Percentiles rank a stretch among this genome's conserved stretches.
These are phyloP conservation scores for Paradisaea rubra DNA, from an alignment of 2,113 vertebrate species.

Conservation along the genomic window DNA sequence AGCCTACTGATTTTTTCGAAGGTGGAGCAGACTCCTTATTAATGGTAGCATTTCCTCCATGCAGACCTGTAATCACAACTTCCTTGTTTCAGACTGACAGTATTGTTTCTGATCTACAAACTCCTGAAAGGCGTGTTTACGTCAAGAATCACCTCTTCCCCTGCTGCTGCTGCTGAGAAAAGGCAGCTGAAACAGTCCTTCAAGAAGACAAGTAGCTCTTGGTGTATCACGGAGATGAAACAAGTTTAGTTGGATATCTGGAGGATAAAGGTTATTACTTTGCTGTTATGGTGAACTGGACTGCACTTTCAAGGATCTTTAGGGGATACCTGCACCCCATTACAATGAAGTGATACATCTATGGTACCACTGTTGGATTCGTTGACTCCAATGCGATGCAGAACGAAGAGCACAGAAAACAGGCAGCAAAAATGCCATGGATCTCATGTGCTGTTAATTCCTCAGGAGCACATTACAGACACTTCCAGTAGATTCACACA, in stretches of 20 bases:
- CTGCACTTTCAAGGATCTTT: neutral
- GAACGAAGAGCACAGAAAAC: neutral
- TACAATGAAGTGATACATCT: neutral
- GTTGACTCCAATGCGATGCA: neutral
- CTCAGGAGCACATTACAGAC: neutral
- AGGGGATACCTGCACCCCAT: neutral
- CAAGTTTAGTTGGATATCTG: neutral
- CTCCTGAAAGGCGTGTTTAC: slow-evolving; percentile 5
- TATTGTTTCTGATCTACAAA: neutral
- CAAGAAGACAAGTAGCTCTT: neutral
- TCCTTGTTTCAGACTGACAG: slow-evolving; percentile 22
- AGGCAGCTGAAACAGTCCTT: neutral
- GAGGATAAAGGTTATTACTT: neutral
- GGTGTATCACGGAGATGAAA: neutral
- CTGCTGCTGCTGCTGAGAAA: neutral
- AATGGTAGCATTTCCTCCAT: slow-evolving; percentile 24
- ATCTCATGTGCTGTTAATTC: neutral
- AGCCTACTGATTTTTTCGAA: neutral
- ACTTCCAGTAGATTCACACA: neutral
- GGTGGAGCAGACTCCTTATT: neutral
- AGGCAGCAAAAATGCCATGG: neutral
- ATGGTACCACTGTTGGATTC: neutral
- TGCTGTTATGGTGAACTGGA: neutral
- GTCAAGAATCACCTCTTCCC: neutral
- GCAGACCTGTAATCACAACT: slow-evolving; percentile 10